These are phyloP conservation scores for Sinonovacula constricta DNA, from an alignment of 1,140 invertebrate species.

Conservation along the genomic window DNA sequence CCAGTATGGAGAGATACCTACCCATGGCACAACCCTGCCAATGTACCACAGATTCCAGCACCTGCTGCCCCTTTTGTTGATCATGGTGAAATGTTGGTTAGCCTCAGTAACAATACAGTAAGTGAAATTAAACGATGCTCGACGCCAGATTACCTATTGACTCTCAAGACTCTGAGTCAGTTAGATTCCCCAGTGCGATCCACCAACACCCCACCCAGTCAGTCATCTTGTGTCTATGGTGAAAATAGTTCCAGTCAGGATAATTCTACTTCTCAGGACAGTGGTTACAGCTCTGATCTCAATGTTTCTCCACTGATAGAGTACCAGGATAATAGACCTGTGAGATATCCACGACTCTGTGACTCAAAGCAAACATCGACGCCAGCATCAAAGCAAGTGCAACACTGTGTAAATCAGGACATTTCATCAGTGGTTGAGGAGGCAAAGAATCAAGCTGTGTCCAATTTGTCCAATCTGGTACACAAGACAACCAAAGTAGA, in stretches of 20 bases:
- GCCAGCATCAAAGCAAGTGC: slow-evolving; percentile 12
- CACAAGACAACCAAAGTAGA: neutral
- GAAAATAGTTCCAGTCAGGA: slow-evolving; percentile 3
- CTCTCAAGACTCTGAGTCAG: slow-evolving; percentile 51
- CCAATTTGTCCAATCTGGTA: neutral
- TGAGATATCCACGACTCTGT: slow-evolving; percentile 21
- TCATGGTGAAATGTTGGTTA: slow-evolving; percentile 20
- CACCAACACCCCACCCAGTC: slow-evolving; percentile 1
- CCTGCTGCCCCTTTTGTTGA: neutral
- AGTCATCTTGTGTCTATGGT: neutral
- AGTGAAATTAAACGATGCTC: slow-evolving; percentile 59
- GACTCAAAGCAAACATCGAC: slow-evolving; percentile 42
- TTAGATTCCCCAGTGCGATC: slow-evolving; percentile 12
- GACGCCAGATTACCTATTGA: slow-evolving; percentile 58
- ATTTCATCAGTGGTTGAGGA: no score
- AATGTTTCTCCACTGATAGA: slow-evolving; percentile 54
- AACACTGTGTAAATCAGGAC: no score
- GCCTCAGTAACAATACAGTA: slow-evolving; percentile 11
- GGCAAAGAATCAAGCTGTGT: neutral
- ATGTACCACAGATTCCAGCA: neutral
- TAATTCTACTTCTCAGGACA: slow-evolving; percentile 48
- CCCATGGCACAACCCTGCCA: neutral
- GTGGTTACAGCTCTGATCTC: slow-evolving; percentile 63
- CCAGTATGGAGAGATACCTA: slow-evolving; percentile 22
- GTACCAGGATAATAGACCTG: slow-evolving; percentile 15